phyloP scores from a whole-genome alignment of 2,888 invertebrate species.

The Melanostoma mellinum region DNA sequence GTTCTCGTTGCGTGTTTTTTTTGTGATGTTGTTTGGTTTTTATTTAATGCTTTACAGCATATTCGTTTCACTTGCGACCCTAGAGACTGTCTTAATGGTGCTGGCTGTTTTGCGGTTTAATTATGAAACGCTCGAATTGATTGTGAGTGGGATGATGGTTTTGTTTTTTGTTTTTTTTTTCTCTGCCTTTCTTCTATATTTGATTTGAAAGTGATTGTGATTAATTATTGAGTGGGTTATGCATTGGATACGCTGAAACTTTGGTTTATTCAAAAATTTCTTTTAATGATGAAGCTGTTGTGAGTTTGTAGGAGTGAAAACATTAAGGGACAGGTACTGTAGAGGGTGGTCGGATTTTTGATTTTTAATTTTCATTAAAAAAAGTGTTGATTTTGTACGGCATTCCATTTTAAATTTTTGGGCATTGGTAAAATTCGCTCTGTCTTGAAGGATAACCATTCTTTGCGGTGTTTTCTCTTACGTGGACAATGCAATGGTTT shows the following conservation, averaged over 20 bases:
- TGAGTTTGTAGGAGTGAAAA: constrained; percentile 16
- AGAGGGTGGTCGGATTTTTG: too few relatives aligned
- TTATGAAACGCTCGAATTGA: constrained; percentile 63
- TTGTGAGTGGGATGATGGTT: constrained; percentile 18
- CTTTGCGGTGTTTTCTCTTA: too few relatives aligned
- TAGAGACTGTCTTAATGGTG: constrained; percentile 60
- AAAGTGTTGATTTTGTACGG: too few relatives aligned
- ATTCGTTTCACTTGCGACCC: constrained; percentile 35
- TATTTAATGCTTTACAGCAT: constrained; percentile 20
- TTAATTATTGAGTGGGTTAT: constrained; percentile 29
- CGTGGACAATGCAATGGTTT: too few relatives aligned
- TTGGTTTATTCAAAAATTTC: background rate
- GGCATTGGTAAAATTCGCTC: too few relatives aligned
- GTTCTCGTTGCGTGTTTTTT: constrained; percentile 7
- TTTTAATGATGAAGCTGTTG: constrained; percentile 15
- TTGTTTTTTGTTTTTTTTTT: constrained; percentile 30
- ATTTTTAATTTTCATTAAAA: too few relatives aligned
- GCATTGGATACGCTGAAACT: background rate
- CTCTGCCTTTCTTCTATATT: too few relatives aligned
- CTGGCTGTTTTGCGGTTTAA: constrained; percentile 62
- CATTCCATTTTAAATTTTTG: too few relatives aligned
- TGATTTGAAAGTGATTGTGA: constrained; percentile 42
- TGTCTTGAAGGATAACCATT: too few relatives aligned
- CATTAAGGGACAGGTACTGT: too few relatives aligned
- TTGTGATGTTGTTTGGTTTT: background rate